Evolutionary conservation across 2,888 invertebrate species (phyloP).

Genomic region (Dimorphilus gyrociliatus): DNA sequence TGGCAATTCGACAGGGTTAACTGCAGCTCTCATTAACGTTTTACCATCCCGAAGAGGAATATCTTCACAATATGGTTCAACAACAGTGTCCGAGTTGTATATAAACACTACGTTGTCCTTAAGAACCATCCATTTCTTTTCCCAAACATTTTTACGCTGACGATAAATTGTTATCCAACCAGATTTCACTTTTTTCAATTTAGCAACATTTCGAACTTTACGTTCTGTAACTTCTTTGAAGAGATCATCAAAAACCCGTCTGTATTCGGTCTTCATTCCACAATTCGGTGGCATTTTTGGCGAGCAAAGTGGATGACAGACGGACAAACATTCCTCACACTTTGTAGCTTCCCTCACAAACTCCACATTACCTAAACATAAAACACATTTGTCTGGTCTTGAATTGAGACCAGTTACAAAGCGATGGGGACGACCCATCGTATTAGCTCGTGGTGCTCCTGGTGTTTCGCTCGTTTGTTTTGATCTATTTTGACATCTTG

Average conservation of each 20-base stretch:
- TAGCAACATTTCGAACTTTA: constrained; percentile 11
- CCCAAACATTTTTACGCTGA: constrained; percentile 41
- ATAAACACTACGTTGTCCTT: constrained; percentile 41
- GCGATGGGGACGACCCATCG: too few relatives aligned
- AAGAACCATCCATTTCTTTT: constrained; percentile 41
- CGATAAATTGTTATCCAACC: constrained; percentile 33
- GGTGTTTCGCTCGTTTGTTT: too few relatives aligned
- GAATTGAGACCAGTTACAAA: constrained; percentile 43
- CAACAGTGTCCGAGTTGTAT: constrained; percentile 37
- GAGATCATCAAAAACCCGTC: constrained; percentile 46
- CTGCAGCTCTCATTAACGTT: too few relatives aligned
- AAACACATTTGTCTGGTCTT: constrained; percentile 45
- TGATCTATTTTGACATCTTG: too few relatives aligned
- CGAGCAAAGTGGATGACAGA: constrained; percentile 46
- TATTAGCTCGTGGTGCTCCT: too few relatives aligned
- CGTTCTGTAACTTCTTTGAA: too few relatives aligned
- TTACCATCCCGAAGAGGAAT: too few relatives aligned
- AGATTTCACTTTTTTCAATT: constrained; percentile 18
- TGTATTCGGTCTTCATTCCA: constrained; percentile 44
- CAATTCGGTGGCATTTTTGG: constrained; percentile 43
- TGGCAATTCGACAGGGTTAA: too few relatives aligned
- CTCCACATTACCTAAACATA: constrained; percentile 46
- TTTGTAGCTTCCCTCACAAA: constrained; percentile 46
- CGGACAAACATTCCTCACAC: constrained; percentile 46
- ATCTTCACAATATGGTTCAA: too few relatives aligned